Evolutionary conservation across 1,140 invertebrate genomes (phyloP).

Genomic region (Sinella curviseta): DNA sequence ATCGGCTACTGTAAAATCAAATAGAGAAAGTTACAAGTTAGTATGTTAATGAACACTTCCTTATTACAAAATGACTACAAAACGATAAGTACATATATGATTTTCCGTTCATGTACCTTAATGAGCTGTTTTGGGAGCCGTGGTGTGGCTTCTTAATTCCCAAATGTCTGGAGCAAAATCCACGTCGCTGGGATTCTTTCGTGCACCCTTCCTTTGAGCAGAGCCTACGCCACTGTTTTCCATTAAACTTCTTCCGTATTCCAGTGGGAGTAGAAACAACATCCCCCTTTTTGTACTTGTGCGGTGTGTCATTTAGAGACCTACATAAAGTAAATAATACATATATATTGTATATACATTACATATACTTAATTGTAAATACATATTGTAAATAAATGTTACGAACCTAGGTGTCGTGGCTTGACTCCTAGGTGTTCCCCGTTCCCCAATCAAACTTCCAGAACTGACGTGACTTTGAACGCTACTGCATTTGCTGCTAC

Average conservation of each 20-base stretch:
- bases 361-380: background rate
- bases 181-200: slow-evolving; percentile 96
- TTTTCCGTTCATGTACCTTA: slow-evolving; percentile 49
- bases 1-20: slow-evolving; percentile 32
- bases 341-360: background rate
- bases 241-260: slow-evolving; percentile 98
- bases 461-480: slow-evolving; percentile 86
- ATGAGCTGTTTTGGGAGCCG: slow-evolving; percentile 55
- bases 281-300: slow-evolving; percentile 98
- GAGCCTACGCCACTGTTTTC: slow-evolving; percentile 96
- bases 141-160: slow-evolving; percentile 69
- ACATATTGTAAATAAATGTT: background rate
- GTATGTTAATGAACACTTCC: background rate
- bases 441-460: slow-evolving; percentile 68
- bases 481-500: slow-evolving; percentile 82
- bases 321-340: slow-evolving; percentile 53
- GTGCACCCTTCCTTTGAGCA: slow-evolving; percentile 92
- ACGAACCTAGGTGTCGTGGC: slow-evolving; percentile 45
- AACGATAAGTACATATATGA: background rate
- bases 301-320: slow-evolving; percentile 87
- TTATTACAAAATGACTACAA: too few relatives aligned
- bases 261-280: slow-evolving; percentile 94
- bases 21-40: background rate
- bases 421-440: slow-evolving; percentile 44
- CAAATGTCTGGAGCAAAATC: slow-evolving; percentile 93